phyloP scores from a whole-genome alignment of 2,113 vertebrate genomes.

The Mellivora capensis region DNA sequence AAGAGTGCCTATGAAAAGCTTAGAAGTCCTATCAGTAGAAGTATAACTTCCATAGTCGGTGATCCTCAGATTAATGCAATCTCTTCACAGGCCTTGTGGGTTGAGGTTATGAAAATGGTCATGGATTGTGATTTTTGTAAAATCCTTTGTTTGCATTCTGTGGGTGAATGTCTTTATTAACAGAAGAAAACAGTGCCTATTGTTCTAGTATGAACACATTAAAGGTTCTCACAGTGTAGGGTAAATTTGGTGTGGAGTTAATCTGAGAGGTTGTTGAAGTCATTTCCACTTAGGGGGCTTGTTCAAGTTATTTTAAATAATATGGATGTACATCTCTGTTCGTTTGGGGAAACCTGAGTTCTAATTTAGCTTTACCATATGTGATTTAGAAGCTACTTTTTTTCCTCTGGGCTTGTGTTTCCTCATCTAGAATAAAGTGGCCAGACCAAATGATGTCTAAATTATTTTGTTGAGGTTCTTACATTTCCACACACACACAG shows the following conservation, averaged over 20 bases:
- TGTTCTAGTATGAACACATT: neutral
- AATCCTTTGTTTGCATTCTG: neutral
- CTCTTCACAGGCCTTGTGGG: neutral
- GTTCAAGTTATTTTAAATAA: neutral
- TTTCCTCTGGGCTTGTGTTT: neutral
- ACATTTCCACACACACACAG: neutral
- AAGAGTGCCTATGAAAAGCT: neutral
- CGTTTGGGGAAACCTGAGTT: neutral
- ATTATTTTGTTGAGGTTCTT: neutral
- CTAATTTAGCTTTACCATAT: neutral
- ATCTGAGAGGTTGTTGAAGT: neutral
- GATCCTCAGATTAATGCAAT: neutral
- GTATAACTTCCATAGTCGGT: neutral
- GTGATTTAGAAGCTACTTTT: neutral
- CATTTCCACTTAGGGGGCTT: neutral
- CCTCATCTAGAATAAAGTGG: neutral
- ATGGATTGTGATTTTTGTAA: neutral
- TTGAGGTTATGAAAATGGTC: neutral
- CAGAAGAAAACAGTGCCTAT: neutral
- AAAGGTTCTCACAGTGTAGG: neutral
- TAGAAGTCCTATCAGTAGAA: neutral
- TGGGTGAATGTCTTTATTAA: neutral
- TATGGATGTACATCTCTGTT: neutral
- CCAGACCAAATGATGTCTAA: neutral
- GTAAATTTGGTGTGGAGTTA: neutral